A percentile compares a stretch with the other conserved stretches of the same genome.
phyloP scores from a whole-genome alignment of 2,113 vertebrate genomes.

The Rhynchopsitta pachyrhyncha region DNA sequence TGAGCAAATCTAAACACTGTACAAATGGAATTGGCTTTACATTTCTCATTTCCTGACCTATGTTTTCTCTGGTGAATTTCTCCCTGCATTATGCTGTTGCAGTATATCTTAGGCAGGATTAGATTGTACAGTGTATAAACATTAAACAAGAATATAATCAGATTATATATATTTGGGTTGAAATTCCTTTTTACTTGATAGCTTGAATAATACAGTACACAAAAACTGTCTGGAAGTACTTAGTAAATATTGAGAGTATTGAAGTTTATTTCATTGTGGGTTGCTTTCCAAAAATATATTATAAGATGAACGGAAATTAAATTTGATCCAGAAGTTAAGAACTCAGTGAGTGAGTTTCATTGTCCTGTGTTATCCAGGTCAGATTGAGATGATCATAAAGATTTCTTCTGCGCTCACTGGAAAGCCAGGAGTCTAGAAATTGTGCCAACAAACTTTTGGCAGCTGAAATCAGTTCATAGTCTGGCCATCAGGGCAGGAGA shows the following conservation, averaged over 20 bases:
- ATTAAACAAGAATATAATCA: not conserved
- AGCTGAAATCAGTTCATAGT: not conserved
- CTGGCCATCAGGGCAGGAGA: not conserved
- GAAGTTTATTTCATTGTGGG: not conserved
- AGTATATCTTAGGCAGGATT: not conserved
- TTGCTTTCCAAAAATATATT: not conserved
- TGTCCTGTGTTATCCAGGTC: conserved; percentile 27
- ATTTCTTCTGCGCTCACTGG: not conserved
- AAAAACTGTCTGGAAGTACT: not conserved
- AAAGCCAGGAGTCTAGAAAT: not conserved
- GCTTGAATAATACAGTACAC: not conserved
- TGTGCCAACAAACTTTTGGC: conserved; percentile 45
- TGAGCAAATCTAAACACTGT: not conserved
- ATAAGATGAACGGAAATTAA: not conserved
- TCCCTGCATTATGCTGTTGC: not conserved
- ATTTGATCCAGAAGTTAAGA: conserved; percentile 27
- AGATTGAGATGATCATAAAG: conserved; percentile 22
- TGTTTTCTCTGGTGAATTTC: not conserved
- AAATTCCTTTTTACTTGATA: not conserved
- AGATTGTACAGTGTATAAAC: not conserved
- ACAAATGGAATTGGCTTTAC: not conserved
- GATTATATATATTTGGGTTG: not conserved
- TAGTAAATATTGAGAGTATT: not conserved
- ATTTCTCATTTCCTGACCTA: not conserved
- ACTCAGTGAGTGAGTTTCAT: not conserved